phyloP scores from a whole-genome alignment of 1,140 invertebrate genomes.

The Apis florea region DNA sequence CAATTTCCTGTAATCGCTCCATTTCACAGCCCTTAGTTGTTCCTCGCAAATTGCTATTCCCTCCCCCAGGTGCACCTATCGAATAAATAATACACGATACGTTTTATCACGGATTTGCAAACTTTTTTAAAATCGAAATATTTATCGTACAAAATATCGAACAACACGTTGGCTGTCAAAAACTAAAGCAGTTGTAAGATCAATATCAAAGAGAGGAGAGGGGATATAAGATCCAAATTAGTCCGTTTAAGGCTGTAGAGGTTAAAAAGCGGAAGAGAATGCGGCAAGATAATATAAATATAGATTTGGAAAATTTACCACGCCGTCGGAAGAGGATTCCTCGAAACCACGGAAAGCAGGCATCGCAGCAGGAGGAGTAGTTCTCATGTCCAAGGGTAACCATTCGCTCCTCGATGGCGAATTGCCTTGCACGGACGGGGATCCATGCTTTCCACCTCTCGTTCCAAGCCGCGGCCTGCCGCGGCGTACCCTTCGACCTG shows the following conservation, averaged over 20 bases:
- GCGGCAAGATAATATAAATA: background rate
- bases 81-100: slow-evolving; percentile 1
- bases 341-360: slow-evolving; percentile 78
- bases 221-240: no score
- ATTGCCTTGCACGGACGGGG: slow-evolving; percentile 72
- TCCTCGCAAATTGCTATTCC: slow-evolving; percentile 87
- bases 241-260: no score
- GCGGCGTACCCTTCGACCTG: slow-evolving; percentile 75
- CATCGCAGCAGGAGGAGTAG: slow-evolving; percentile 76
- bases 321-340: slow-evolving; percentile 75
- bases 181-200: no score
- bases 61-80: slow-evolving; percentile 86
- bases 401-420: slow-evolving; percentile 76
- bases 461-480: slow-evolving; percentile 78
- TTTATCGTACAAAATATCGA: no score
- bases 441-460: slow-evolving; percentile 73
- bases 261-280: background rate
- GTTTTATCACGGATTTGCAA: no score
- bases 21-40: slow-evolving; percentile 85
- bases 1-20: slow-evolving; percentile 87
- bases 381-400: slow-evolving; percentile 79
- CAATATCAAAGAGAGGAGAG: no score
- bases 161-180: no score
- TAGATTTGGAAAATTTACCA: slow-evolving; percentile 67
- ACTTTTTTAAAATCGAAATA: no score